phyloP scores from a whole-genome alignment of 2,113 vertebrate genomes.

The Amia ocellicauda region DNA sequence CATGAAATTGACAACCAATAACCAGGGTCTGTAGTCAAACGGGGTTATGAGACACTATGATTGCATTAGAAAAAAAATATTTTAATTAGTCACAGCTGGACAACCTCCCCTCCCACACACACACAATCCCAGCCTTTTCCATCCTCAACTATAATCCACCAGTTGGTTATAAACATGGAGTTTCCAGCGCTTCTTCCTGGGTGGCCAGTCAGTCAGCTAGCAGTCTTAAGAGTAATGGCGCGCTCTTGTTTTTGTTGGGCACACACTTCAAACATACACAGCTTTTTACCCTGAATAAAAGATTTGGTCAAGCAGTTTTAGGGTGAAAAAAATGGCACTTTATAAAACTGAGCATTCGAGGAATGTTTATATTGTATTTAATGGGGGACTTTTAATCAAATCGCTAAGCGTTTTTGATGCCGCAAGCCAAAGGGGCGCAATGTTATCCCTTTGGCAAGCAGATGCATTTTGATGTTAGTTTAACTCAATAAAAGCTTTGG shows the following conservation, averaged over 20 bases:
- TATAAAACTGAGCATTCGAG: slow-evolving; percentile 20
- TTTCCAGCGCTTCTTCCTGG: slow-evolving; percentile 64
- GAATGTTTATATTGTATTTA: slow-evolving; percentile 36
- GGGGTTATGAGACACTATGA: slow-evolving; percentile 31
- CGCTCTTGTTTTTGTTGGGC: slow-evolving; percentile 31
- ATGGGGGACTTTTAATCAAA: slow-evolving; percentile 36
- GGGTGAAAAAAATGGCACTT: slow-evolving; percentile 9
- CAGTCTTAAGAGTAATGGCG: slow-evolving; percentile 25
- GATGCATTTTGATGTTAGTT: slow-evolving; percentile 34
- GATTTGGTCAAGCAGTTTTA: slow-evolving; percentile 16
- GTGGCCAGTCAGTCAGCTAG: slow-evolving; percentile 50
- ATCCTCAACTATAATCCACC: slow-evolving; percentile 63
- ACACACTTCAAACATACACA: slow-evolving; percentile 23
- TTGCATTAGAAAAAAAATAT: slow-evolving; percentile 33
- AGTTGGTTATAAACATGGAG: slow-evolving; percentile 63
- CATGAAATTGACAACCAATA: slow-evolving; percentile 45
- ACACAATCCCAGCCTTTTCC: slow-evolving; percentile 19
- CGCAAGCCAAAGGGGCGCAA: slow-evolving; percentile 17
- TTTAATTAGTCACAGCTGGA: slow-evolving; percentile 73
- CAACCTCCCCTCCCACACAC: slow-evolving; percentile 30
- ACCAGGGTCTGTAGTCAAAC: slow-evolving; percentile 50
- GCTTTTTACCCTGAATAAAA: slow-evolving; percentile 33
- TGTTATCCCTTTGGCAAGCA: slow-evolving; percentile 25
- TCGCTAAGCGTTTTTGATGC: not conserved
- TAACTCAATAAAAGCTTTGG: slow-evolving; percentile 17